These are phyloP conservation scores for Irena cyanogastra DNA, from an alignment of 2,113 vertebrate genomes.

Conservation along the genomic window DNA sequence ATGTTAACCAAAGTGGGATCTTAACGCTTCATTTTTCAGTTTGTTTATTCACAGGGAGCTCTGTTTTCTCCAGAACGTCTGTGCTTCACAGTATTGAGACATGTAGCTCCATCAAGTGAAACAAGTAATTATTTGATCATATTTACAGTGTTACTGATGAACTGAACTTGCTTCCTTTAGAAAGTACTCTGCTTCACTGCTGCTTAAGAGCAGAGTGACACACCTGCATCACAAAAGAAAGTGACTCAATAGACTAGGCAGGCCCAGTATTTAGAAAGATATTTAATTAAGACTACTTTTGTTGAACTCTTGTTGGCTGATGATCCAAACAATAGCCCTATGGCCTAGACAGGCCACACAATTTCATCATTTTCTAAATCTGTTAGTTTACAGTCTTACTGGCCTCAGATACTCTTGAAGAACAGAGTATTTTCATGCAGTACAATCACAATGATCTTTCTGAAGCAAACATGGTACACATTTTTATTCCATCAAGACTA, in stretches of 20 bases:
- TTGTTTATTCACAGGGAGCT: not conserved
- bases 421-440: not conserved
- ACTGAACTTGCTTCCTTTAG: not conserved
- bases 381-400: not conserved
- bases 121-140: not conserved
- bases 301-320: not conserved
- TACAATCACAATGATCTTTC: not conserved
- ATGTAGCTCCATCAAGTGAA: not conserved
- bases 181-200: not conserved
- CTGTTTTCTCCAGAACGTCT: not conserved
- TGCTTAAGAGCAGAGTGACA: not conserved
- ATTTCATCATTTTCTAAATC: not conserved
- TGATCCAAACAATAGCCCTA: not conserved
- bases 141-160: not conserved
- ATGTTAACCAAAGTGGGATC: fast-evolving
- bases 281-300: not conserved
- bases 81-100: not conserved
- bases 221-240: not conserved
- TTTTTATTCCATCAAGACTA: not conserved
- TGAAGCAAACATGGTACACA: not conserved
- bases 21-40: not conserved
- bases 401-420: not conserved
- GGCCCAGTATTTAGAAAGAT: not conserved
- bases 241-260: not conserved
- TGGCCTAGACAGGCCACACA: not conserved